Percentiles rank a stretch among this genome's conserved stretches.
Evolutionary conservation across 2,888 invertebrate species (phyloP).

Genomic region (Imbricaverruca yamaguchii): DNA sequence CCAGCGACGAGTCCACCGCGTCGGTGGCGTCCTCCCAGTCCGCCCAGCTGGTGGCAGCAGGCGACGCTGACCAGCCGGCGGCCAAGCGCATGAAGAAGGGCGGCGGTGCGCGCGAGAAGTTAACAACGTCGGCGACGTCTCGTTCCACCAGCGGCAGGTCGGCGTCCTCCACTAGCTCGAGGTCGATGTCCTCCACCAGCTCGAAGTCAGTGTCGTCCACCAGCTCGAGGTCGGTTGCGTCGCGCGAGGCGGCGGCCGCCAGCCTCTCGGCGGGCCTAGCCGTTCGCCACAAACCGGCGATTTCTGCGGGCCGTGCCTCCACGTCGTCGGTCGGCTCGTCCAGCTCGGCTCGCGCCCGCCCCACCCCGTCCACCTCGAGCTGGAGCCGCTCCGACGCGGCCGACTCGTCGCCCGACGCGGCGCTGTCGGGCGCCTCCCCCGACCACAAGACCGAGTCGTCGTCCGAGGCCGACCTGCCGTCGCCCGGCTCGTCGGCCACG

Average conservation of each 20-base stretch:
- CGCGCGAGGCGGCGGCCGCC: not conserved
- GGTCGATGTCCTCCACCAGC: no score
- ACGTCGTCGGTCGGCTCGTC: not conserved
- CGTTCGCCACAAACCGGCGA: not conserved
- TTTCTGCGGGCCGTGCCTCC: not conserved
- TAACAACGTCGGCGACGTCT: no score
- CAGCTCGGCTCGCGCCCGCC: not conserved
- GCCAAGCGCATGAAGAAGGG: no score
- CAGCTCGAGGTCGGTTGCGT: no score
- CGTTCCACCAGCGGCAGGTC: not conserved
- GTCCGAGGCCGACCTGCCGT: not conserved
- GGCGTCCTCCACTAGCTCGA: not conserved
- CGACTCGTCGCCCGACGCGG: not conserved
- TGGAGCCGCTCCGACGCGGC: not conserved
- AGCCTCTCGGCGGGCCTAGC: not conserved
- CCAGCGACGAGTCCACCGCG: not conserved
- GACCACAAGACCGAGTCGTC: not conserved
- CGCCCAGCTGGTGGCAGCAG: not conserved
- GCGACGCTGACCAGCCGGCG: no score
- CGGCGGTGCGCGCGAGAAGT: no score
- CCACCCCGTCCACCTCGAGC: not conserved
- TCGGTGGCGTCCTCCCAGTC: not conserved
- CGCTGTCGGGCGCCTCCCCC: not conserved
- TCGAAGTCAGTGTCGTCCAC: no score
- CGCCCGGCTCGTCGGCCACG: not conserved